Evolutionary conservation across 1,140 invertebrate genomes (phyloP).

Genomic region (Yoshiicerus persimilis): DNA sequence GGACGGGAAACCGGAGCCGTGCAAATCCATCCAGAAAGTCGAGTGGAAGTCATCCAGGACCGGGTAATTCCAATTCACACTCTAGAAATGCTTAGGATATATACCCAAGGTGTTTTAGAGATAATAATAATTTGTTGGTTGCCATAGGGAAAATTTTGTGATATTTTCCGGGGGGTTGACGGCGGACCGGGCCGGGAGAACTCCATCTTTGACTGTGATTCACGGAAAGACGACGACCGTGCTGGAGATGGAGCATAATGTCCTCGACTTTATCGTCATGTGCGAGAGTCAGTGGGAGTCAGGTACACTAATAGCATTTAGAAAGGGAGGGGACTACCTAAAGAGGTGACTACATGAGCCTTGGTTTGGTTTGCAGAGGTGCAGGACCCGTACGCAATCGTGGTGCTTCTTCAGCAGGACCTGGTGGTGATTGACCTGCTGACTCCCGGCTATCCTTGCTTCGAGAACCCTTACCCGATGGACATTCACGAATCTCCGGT

Average conservation of each 20-base stretch:
- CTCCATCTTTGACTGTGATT: conserved; percentile 93
- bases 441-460: conserved; percentile 93
- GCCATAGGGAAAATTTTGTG: conserved; percentile 75
- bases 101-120: background rate
- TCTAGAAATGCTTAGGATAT: background rate
- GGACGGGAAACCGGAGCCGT: conserved; percentile 81
- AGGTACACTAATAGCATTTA: conserved; percentile 67
- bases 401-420: conserved; percentile 96
- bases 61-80: conserved; percentile 65
- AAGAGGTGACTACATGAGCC: too few species aligned
- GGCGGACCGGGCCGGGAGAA: conserved; percentile 81
- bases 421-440: conserved; percentile 95
- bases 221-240: conserved; percentile 93
- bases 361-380: conserved; percentile 68
- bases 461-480: conserved; percentile 99
- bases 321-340: too few species aligned
- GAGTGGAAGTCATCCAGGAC: conserved; percentile 88
- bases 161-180: conserved; percentile 95
- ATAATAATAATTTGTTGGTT: background rate
- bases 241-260: conserved; percentile 97
- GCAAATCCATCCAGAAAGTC: conserved; percentile 90
- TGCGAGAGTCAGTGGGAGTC: conserved; percentile 91
- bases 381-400: conserved; percentile 95
- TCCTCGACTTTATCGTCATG: conserved; percentile 93
- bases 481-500: conserved; percentile 97